Evolutionary conservation across 2,113 vertebrate species (phyloP), one percentile per base, ranked within the genome.

Genomic region (Apistogramma diplotaenia): DNA sequence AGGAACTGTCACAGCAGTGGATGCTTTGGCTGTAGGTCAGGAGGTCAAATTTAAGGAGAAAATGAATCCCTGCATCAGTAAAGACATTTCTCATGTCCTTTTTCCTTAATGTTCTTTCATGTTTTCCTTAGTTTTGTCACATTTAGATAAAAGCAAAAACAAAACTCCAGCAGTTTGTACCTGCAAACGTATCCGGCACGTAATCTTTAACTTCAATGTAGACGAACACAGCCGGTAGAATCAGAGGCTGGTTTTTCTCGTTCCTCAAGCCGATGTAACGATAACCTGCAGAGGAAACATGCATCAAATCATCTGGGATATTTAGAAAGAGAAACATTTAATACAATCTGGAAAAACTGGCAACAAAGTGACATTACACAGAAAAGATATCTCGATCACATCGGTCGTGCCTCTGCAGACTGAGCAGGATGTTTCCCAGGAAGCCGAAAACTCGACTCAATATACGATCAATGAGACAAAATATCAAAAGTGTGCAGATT

Each of bases 141-240:
- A 8, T n/a, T 53, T n/a, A n/a, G 8, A n/a, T 51, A 8, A 51
- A 29, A 51, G 49, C 23, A 46, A 67, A 67, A 49, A 49, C 40
- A 49, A 8, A 1, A 51, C 16, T 13, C 11, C 4, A 33, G 10
- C 4, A 0, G 23, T 55, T 58, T 12, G 85, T 95, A 99, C 98
- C 98, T 95, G 98, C 98, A 0, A 97, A 99, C 0, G 98, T 99
- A 79, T 99, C 98, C 3, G 98, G 98, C 13, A 99, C 98, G 0
- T 99, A 99, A 82, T 99, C 98, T 89, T 99, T 99, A 78, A 99
- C 98, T 72, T 97, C 97, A 27, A 98, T 98, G 94, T 97, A 97
- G 81, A 98, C 96, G 80, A 99, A 99, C 84, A 99, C 93, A 74
- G 97, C 96, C 8, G 98, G 97, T 7, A 99, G 91, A 59, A 93